Evolutionary conservation across 2,888 invertebrate species (phyloP), one percentile per base, ranked within the genome.

Genomic region (Polydrusus cervinus): DNA sequence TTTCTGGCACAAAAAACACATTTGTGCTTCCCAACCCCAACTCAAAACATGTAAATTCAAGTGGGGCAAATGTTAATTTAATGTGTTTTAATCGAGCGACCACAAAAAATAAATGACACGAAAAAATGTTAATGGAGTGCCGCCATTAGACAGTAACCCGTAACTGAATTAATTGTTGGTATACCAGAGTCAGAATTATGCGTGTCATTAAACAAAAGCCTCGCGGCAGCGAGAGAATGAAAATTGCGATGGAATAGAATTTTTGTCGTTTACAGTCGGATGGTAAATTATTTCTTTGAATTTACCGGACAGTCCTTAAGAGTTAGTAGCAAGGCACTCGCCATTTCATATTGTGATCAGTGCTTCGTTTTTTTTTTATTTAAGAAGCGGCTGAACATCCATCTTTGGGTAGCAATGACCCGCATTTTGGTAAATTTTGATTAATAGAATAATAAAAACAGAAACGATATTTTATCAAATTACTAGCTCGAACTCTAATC

Each of bases 111-210:
- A 84, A 85, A 85, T 84, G 84, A 82, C 78, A 82, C 83, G 82
- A 84, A 84, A 84, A 85, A 84, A 85, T 84, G 83, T 83, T 85
- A 84, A 85, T 85, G 83, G 83, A 83, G 82, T 84, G 79, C 78
- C 79, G 77, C 80, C 78, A 81, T 81, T 82, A 81, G 79, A 80
- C 74, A 79, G 78, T 79, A 79, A 79, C 79, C 78, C 80, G 81
- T 79, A 74, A 74, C 80, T 80, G 81, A 83, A 84, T 83, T 83
- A 83, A 84, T 76, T 76, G 74, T 71, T 55, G 83, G 79, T 79
- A 75, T 82, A 74, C 80, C 78, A 71, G 79, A 77, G 75, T 78
- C 79, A 77, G 79, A 81, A 82, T 82, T 82, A 81, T 79, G 80
- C 80, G 82, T 80, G 77, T 80, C 81, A 80, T 81, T 79, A 53